phyloP scores from a whole-genome alignment of 2,797 vertebrate genomes.

The Spheniscus humboldti region DNA sequence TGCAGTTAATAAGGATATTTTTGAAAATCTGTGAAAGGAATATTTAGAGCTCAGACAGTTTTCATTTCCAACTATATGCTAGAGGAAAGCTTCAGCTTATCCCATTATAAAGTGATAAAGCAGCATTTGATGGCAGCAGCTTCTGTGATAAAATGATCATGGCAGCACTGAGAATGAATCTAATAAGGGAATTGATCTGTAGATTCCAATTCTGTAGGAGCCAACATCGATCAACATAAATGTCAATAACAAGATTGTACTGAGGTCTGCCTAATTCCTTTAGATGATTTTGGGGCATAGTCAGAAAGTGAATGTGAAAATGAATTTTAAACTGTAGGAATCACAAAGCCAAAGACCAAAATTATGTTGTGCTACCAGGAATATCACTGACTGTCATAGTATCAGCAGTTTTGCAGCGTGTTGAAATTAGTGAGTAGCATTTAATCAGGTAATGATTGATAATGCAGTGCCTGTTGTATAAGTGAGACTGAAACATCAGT shows the following conservation, averaged over 20 bases:
- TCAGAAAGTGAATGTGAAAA: constrained; percentile 68
- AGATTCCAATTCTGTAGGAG: constrained; percentile 78
- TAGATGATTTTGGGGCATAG: constrained; percentile 64
- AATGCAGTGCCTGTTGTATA: neutral
- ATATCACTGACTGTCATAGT: neutral
- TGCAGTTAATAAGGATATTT: constrained; percentile 26
- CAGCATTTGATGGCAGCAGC: constrained; percentile 67
- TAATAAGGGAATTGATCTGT: constrained; percentile 80
- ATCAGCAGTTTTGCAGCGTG: neutral
- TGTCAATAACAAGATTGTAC: constrained; percentile 71
- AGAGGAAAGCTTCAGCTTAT: constrained; percentile 62
- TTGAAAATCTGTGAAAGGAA: constrained; percentile 17
- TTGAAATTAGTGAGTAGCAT: neutral
- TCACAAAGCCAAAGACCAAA: neutral
- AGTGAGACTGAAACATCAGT: neutral
- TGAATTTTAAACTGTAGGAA: constrained; percentile 41
- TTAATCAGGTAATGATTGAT: neutral
- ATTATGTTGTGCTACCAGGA: neutral
- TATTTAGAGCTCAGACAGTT: constrained; percentile 45
- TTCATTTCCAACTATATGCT: constrained; percentile 51
- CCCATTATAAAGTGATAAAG: constrained; percentile 72
- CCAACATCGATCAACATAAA: constrained; percentile 76
- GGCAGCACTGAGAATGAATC: constrained; percentile 73
- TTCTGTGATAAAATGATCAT: constrained; percentile 75
- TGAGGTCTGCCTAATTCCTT: constrained; percentile 70